phyloP scores from a whole-genome alignment of 2,797 vertebrate species.

The Phrynocephalus guinanensis region DNA sequence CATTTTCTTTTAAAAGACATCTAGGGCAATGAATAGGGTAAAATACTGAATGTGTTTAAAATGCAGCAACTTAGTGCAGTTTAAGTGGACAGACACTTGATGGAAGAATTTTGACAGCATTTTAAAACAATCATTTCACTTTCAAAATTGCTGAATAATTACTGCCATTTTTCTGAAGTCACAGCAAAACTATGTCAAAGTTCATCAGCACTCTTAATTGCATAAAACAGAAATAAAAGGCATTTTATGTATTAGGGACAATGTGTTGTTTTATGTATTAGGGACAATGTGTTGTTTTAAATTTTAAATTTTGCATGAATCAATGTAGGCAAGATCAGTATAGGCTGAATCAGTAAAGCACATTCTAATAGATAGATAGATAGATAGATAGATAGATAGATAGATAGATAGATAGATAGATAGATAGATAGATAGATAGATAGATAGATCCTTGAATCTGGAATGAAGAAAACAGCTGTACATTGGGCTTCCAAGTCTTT shows the following conservation, averaged over 20 bases:
- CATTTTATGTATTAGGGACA: neutral
- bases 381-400: too few relatives aligned
- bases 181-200: neutral
- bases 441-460: too few relatives aligned
- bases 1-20: neutral
- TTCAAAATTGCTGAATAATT: neutral
- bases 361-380: too few relatives aligned
- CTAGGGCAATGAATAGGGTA: too few relatives aligned
- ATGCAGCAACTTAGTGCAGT: neutral
- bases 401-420: too few relatives aligned
- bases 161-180: neutral
- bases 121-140: neutral
- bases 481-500: too few relatives aligned
- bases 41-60: neutral
- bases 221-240: neutral
- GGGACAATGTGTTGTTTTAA: neutral
- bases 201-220: neutral
- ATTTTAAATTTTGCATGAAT: too few relatives aligned
- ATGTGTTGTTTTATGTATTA: neutral
- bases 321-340: too few relatives aligned
- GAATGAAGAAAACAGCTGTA: too few relatives aligned
- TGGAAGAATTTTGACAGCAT: neutral
- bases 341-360: too few relatives aligned
- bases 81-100: neutral
- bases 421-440: too few relatives aligned